Conservation (phyloP, 2,113 vertebrate species). For the Synchiropus splendidus region DNA sequence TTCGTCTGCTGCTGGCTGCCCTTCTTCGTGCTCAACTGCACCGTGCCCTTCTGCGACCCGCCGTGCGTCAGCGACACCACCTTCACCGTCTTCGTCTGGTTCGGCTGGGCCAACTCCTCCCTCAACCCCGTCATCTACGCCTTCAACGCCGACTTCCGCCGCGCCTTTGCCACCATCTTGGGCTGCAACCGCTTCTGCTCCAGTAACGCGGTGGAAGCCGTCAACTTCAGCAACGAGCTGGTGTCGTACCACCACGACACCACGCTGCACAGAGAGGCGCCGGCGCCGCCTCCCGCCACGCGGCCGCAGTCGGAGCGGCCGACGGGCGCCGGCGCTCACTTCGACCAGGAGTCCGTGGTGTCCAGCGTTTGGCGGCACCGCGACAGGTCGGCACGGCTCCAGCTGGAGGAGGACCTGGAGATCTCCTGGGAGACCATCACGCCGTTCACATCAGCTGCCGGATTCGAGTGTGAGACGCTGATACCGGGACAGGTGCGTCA, state of each 20-base stretch:
- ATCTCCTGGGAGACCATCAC: slow-evolving; percentile 56
- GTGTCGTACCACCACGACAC: slow-evolving; percentile 69
- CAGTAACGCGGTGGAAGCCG: slow-evolving; percentile 59
- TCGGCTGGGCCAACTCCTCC: slow-evolving; percentile 77
- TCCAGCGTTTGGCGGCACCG: slow-evolving; percentile 37
- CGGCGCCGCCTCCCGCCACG: slow-evolving; percentile 7
- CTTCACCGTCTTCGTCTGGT: slow-evolving; percentile 75
- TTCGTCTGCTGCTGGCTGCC: slow-evolving; percentile 80
- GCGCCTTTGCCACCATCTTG: slow-evolving; percentile 69
- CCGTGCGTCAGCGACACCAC: slow-evolving; percentile 66
- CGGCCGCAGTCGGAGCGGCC: slow-evolving; percentile 30
- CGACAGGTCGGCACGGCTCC: slow-evolving; percentile 32
- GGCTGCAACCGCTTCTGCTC: slow-evolving; percentile 61
- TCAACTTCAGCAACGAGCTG: slow-evolving; percentile 69
- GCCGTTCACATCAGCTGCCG: slow-evolving; percentile 23
- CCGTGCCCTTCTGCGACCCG: slow-evolving; percentile 74
- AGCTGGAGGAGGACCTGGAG: slow-evolving; percentile 54
- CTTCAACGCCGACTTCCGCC: slow-evolving; percentile 72
- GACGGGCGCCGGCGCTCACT: slow-evolving; percentile 23
- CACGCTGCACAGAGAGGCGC: slow-evolving; percentile 63
- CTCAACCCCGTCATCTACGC: slow-evolving; percentile 76
- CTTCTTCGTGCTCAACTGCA: slow-evolving; percentile 77
- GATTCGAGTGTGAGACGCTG: slow-evolving; percentile 31
- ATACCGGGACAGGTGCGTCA: slow-evolving; percentile 41
- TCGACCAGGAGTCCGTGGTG: slow-evolving; percentile 50